phyloP scores from a whole-genome alignment of 2,888 invertebrate genomes.

The Thelaira solivaga region DNA sequence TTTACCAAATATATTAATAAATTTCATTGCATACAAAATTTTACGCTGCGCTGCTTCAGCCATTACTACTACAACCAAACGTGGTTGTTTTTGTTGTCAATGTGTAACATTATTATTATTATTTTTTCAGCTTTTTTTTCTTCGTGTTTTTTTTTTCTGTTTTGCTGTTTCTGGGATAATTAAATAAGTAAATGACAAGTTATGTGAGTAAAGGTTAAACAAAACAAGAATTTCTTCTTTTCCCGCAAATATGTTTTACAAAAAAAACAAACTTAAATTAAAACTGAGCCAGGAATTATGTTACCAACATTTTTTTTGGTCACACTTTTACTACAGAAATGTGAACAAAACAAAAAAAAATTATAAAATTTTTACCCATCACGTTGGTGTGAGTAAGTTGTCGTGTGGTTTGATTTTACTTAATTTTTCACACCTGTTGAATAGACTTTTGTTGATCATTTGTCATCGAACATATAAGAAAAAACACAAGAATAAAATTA shows the following conservation, averaged over 20 bases:
- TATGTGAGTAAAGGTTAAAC: slow-evolving; percentile 49
- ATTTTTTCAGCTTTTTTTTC: slow-evolving; percentile 16
- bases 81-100: slow-evolving; percentile 35
- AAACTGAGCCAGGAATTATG: slow-evolving; percentile 37
- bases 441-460: slow-evolving; percentile 53
- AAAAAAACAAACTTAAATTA: not conserved
- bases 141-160: not conserved
- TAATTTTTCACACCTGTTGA: slow-evolving; percentile 61
- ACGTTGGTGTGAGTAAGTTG: slow-evolving; percentile 22
- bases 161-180: too few species aligned
- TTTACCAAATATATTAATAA: not conserved
- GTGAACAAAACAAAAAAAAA: not conserved
- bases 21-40: not conserved
- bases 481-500: slow-evolving; percentile 19
- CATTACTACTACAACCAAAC: not conserved
- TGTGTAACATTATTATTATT: slow-evolving; percentile 47
- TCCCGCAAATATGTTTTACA: slow-evolving; percentile 1
- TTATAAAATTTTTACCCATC: slow-evolving; percentile 8
- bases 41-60: not conserved
- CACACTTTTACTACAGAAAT: slow-evolving; percentile 36
- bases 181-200: slow-evolving; percentile 62
- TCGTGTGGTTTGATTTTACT: slow-evolving; percentile 42
- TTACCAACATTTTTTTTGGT: slow-evolving; percentile 38
- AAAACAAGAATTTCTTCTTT: slow-evolving; percentile 61
- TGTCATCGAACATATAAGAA: slow-evolving; percentile 39